phyloP scores from a whole-genome alignment of 2,888 invertebrate species.

The Boloria euphrosyne region DNA sequence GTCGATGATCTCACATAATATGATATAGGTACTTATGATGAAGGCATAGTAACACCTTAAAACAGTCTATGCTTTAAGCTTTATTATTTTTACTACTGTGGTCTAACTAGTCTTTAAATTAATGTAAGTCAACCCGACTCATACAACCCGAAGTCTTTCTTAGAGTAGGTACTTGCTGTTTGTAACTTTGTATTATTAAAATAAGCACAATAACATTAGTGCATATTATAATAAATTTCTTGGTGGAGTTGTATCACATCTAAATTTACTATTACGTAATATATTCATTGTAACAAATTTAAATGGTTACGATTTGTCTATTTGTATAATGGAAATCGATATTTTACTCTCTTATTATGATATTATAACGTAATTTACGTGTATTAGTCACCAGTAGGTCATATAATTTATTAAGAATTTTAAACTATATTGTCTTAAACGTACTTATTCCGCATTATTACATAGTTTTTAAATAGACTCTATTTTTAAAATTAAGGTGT shows the following conservation, averaged over 20 bases:
- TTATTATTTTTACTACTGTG: constrained; percentile 25
- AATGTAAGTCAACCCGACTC: constrained; percentile 13
- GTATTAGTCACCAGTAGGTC: neutral
- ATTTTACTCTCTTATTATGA: too few species aligned
- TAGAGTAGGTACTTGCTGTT: constrained; percentile 13
- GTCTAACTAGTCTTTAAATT: constrained; percentile 32
- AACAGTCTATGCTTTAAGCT: constrained; percentile 28
- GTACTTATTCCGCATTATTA: neutral
- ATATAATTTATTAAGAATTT: neutral
- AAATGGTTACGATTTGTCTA: neutral
- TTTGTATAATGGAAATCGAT: neutral
- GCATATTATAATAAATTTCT: too few species aligned
- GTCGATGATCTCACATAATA: neutral
- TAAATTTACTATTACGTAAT: neutral
- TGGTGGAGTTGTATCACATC: neutral
- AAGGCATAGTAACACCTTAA: constrained; percentile 5
- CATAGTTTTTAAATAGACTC: constrained; percentile 1
- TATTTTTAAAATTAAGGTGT: constrained; percentile 7
- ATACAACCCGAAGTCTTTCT: constrained; percentile 20
- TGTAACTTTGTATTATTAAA: constrained; percentile 15
- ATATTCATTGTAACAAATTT: neutral
- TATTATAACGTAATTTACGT: constrained; percentile 4
- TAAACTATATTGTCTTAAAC: constrained; percentile 11
- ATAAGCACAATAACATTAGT: constrained; percentile 5
- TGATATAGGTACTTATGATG: too few species aligned